phyloP scores from a whole-genome alignment of 2,797 vertebrate species.

The Avahi laniger region DNA sequence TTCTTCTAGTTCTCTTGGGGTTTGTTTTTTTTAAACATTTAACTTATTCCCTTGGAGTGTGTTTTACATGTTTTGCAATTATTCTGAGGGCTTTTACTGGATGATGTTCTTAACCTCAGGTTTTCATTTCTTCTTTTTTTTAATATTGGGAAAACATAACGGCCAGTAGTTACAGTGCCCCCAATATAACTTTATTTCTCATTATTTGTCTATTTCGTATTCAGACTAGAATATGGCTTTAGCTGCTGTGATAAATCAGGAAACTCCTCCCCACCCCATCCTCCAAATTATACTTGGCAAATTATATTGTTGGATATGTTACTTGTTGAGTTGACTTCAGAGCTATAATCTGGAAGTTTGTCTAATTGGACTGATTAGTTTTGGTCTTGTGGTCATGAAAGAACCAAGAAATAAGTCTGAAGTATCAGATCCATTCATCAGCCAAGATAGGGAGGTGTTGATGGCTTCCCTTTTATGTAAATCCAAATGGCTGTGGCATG shows the following conservation, averaged over 20 bases:
- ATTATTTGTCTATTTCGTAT: conserved; percentile 50
- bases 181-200: conserved; percentile 24
- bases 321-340: conserved; percentile 80
- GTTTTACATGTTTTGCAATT: conserved; percentile 35
- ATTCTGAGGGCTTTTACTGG: not conserved
- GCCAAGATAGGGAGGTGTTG: conserved; percentile 79
- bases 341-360: conserved; percentile 78
- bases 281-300: conserved; percentile 76
- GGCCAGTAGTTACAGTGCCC: not conserved
- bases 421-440: conserved; percentile 74
- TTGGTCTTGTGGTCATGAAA: conserved; percentile 80
- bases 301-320: conserved; percentile 75
- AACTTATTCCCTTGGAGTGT: conserved; percentile 23
- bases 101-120: not conserved
- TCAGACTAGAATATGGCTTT: conserved; percentile 40
- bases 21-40: not conserved
- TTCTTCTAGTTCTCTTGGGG: not conserved
- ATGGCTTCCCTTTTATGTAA: conserved; percentile 77
- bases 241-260: conserved; percentile 64
- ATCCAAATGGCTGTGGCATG: conserved; percentile 78
- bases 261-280: not conserved
- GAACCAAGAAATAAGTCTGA: conserved; percentile 75
- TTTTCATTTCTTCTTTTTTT: not conserved
- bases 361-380: conserved; percentile 82
- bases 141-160: not conserved